Evolutionary conservation across 2,888 invertebrate genomes (phyloP), one percentile per base, ranked within the genome.

Genomic region (Rhagophthalmus giganteus): DNA sequence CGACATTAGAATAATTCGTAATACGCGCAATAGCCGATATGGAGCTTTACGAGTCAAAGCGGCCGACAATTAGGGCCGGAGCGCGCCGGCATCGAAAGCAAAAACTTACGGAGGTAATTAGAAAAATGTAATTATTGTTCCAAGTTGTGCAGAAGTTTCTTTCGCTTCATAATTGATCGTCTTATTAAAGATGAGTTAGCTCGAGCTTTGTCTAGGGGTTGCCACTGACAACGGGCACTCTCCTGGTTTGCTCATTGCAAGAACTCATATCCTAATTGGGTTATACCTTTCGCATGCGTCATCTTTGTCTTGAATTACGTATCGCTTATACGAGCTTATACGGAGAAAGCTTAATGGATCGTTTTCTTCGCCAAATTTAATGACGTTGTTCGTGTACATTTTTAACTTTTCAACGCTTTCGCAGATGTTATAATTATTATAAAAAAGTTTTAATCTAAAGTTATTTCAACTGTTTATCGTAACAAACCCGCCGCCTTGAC

Each of bases 151-250:
- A 70, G 67, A 70, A 71, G 67, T 72, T 72, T 68, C 69, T 64
- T 66, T 64, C 66, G 65, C 68, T 67, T 72, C 72, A 74, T 74
- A 74, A 74, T 74, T 74, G 74, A 74, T 74, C 73, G 74, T 64
- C 74, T 74, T 74, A 74, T 74, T 74, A 74, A 74, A 74, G 73
- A 74, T 74, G 73, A 74, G 73, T 74, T 74, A 74, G 74, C 69
- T 62, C 58, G 62, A 67, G 67, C 68, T 70, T 73, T 71, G 71
- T 72, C 68, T 69, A 65, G 62, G 51, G 65, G 72, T 73, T 72
- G 69, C 72, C 66, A 69, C 61, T 71, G 69, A 38, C 68, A 62
- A 70, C 70, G 59, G 60, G 56, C 61, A 54, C 54, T 57, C 51
- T 49, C 35, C 62, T 70, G 70, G n/a, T 72, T 73, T 73, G 68